Percentiles rank a stretch among this genome's conserved stretches.
Evolutionary conservation across 2,797 vertebrate species (phyloP).

Genomic region (Craterocephalus amniculus): DNA sequence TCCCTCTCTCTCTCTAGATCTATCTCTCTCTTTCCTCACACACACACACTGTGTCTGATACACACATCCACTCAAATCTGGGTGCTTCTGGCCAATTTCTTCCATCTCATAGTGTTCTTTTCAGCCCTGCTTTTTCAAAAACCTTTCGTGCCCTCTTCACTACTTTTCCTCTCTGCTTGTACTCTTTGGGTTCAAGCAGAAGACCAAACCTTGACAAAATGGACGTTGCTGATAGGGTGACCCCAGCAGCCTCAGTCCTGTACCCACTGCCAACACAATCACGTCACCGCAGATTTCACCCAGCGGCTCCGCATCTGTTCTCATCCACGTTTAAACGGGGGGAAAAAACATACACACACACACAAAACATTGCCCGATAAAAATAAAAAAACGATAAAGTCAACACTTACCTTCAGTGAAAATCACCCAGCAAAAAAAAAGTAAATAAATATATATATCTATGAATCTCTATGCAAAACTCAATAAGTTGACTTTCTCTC

Average conservation of each 20-base stretch:
- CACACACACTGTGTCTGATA: constrained; percentile 15
- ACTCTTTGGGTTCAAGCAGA: constrained; percentile 1
- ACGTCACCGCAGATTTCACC: constrained; percentile 30
- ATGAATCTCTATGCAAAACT: constrained; percentile 61
- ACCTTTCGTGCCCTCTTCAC: background rate
- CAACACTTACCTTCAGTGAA: constrained; percentile 75
- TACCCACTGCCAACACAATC: constrained; percentile 47
- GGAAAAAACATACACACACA: too few species aligned
- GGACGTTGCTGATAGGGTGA: constrained; percentile 29
- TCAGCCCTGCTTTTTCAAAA: constrained; percentile 12
- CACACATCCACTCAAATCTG: constrained; percentile 26
- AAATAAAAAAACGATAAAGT: constrained; percentile 41
- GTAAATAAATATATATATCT: constrained; percentile 60
- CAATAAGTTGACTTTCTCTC: constrained; percentile 72
- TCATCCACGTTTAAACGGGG: constrained; percentile 2
- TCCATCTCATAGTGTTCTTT: constrained; percentile 16
- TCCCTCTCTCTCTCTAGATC: constrained; percentile 26
- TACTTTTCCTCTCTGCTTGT: background rate
- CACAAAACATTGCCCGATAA: constrained; percentile 16
- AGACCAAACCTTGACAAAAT: constrained; percentile 20
- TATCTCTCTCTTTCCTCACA: constrained; percentile 1
- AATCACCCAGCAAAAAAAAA: constrained; percentile 67
- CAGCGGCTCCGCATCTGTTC: constrained; percentile 9
- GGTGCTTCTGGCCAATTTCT: constrained; percentile 27
- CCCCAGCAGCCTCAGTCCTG: constrained; percentile 39